Evolutionary conservation across 2,113 vertebrate species (phyloP).

Genomic region (Nothocercus nigrocapillus): DNA sequence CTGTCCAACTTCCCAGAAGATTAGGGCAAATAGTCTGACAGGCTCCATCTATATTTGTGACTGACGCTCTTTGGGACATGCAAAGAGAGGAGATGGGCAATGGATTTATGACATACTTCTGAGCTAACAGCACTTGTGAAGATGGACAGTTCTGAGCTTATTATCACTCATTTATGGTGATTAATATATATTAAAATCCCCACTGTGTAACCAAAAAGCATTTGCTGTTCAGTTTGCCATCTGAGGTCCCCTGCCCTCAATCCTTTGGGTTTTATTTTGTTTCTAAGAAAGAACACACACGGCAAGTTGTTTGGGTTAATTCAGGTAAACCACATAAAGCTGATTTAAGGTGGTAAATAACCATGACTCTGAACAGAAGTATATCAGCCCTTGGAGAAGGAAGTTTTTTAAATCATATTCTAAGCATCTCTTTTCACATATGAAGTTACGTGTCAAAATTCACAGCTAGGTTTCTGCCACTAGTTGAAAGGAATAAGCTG

Average conservation of each 20-base stretch:
- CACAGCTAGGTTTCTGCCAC: constrained; percentile 1
- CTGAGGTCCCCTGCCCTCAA: background rate
- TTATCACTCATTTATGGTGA: background rate
- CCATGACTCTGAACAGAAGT: background rate
- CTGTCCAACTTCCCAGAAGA: constrained; percentile 32
- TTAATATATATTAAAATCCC: background rate
- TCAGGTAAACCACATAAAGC: no score
- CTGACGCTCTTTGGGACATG: background rate
- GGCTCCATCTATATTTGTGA: constrained; percentile 29
- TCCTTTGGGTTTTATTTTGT: background rate
- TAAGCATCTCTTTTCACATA: background rate
- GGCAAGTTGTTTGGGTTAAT: background rate
- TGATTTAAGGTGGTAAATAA: constrained; percentile 15
- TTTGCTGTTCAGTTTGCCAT: constrained; percentile 1
- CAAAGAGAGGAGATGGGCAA: background rate
- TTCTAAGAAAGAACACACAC: background rate
- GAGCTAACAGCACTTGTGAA: constrained; percentile 15
- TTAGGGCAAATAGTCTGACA: constrained; percentile 9
- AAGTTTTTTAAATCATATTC: background rate
- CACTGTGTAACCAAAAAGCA: background rate
- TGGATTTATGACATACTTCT: background rate
- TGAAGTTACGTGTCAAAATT: constrained; percentile 6
- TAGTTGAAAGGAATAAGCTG: background rate
- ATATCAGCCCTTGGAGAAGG: background rate
- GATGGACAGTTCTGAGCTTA: constrained; percentile 19